Evolutionary conservation across 2,113 vertebrate genomes (phyloP), one percentile per base, ranked within the genome.

Genomic region (Dicrurus megarhynchus): DNA sequence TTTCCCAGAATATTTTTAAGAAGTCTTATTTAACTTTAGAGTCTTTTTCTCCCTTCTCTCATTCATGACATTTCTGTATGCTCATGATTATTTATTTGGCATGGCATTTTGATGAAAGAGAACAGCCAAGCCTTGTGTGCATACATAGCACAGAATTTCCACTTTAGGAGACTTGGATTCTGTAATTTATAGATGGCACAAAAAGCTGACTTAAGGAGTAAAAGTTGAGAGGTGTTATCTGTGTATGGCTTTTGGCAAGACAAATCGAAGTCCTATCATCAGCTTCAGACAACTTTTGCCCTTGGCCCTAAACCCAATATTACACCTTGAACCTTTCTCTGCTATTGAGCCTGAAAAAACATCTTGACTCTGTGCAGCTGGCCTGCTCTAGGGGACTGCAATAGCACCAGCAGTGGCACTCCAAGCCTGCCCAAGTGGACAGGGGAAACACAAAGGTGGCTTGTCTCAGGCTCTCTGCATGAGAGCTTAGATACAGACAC

Each of bases 11-110:
- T 47, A 68, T 44, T 82, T 89, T 71, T 32, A 52, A 81, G 24
- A 47, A 74, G 21, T 8, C 35, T 74, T 37, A n/a, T 68, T 86
- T 81, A 3, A 67, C 52, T 65, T 61, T 30, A 47, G 26, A 47
- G 26, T 49, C 27, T 64, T 74, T 55, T 92, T 73, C 70, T 53
- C 30, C 21, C 14, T 85, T 83, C 50, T 42, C 39, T 84, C 61
- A 49, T 41, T 92, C 74, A 76, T n/a, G 60, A 71, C 37, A 64
- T 95, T 95, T 91, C 81, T 57, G 77, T 85, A 75, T 46, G 81
- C 74, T 93, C 42, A 32, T 49, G 18, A 69, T 79, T 91, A 82
- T 46, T 78, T 94, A 75, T 68, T 73, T 91, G 73, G 52, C 79
- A 47, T 65, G 7, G 15, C 26, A 69, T 95, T 94, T 79, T 76